These are phyloP conservation scores for Limnothrissa miodon DNA, from an alignment of 2,113 vertebrate species.

Conservation along the genomic window DNA sequence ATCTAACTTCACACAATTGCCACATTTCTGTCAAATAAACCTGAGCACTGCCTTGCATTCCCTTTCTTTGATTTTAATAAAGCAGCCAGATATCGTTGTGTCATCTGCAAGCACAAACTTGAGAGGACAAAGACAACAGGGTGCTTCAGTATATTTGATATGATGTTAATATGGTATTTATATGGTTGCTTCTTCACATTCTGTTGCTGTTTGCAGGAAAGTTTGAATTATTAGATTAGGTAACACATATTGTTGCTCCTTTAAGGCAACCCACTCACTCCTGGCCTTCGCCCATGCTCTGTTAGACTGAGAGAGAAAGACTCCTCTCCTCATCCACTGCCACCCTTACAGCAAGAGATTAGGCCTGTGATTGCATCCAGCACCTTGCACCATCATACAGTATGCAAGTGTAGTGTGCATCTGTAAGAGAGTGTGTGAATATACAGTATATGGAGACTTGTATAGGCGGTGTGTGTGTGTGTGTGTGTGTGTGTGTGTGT, in stretches of 20 bases:
- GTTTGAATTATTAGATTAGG: too few species aligned
- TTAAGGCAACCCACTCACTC: background rate
- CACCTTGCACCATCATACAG: background rate
- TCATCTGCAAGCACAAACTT: too few species aligned
- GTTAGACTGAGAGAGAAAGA: background rate
- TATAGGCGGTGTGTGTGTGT: conserved; percentile 21
- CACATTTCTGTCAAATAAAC: background rate
- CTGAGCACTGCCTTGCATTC: too few species aligned
- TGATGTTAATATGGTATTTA: too few species aligned
- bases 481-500: background rate
- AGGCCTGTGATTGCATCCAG: background rate
- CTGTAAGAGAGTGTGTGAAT: too few species aligned
- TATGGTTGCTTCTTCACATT: too few species aligned
- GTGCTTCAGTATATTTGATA: too few species aligned
- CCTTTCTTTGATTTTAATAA: too few species aligned
- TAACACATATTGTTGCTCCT: too few species aligned
- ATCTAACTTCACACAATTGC: background rate
- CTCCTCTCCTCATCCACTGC: background rate
- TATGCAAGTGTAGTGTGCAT: background rate
- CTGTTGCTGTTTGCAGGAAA: too few species aligned
- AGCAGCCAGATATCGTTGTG: too few species aligned
- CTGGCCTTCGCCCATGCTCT: background rate
- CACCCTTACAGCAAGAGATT: background rate
- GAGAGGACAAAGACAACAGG: too few species aligned
- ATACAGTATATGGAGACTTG: background rate